Evolutionary conservation across 2,797 vertebrate genomes (phyloP).

Genomic region (Loriculus beryllinus): DNA sequence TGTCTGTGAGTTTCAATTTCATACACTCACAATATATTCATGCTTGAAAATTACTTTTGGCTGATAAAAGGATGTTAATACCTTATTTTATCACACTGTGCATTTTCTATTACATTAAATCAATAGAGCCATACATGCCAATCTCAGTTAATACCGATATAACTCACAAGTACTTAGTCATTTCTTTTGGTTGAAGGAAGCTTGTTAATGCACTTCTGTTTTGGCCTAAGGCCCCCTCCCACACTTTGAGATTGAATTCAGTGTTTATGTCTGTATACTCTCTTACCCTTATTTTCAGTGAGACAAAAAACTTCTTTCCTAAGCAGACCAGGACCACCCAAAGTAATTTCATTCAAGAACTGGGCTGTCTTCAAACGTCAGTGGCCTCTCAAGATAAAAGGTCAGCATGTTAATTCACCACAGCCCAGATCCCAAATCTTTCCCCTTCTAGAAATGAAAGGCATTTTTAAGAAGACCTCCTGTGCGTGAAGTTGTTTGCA

Average conservation of each 20-base stretch:
- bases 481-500: constrained; percentile 39
- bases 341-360: constrained; percentile 45
- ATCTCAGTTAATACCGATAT: constrained; percentile 23
- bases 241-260: not conserved
- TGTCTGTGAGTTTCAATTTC: not conserved
- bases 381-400: constrained; percentile 55
- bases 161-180: constrained; percentile 41
- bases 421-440: constrained; percentile 29
- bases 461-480: constrained; percentile 51
- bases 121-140: not conserved
- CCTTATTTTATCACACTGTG: not conserved
- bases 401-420: constrained; percentile 56
- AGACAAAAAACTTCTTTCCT: constrained; percentile 22
- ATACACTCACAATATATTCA: constrained; percentile 34
- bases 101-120: constrained; percentile 48
- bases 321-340: constrained; percentile 52
- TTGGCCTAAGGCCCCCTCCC: not conserved
- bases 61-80: constrained; percentile 39
- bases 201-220: constrained; percentile 20
- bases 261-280: constrained; percentile 28
- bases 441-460: constrained; percentile 27
- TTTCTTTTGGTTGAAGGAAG: constrained; percentile 28
- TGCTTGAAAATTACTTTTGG: constrained; percentile 33
- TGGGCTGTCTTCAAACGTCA: constrained; percentile 41
- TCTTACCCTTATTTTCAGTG: constrained; percentile 37